These are phyloP conservation scores for Pterophyllum scalare DNA, from an alignment of 2,113 vertebrate genomes.

Conservation along the genomic window DNA sequence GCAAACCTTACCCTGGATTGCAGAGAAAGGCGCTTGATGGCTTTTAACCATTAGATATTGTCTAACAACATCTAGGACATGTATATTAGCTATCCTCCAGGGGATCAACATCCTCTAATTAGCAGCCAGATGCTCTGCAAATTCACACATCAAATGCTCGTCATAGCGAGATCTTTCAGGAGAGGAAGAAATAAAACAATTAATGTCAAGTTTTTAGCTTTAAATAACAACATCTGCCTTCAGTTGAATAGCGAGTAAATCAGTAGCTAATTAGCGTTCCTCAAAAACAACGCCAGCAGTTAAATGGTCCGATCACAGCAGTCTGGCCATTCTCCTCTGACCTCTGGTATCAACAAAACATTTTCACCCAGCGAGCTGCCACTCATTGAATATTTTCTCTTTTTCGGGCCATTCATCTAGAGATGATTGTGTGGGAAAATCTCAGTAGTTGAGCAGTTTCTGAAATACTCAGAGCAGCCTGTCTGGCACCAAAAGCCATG, in stretches of 20 bases:
- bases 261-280: neutral
- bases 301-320: neutral
- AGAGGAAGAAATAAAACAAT: neutral
- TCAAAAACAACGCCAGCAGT: neutral
- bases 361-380: neutral
- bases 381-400: neutral
- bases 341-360: neutral
- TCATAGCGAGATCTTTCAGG: neutral
- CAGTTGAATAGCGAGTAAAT: neutral
- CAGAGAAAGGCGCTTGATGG: constrained; percentile 13
- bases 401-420: neutral
- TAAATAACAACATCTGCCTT: neutral
- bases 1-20: neutral
- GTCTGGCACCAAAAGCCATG: neutral
- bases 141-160: constrained; percentile 1
- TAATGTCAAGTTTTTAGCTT: neutral
- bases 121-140: neutral
- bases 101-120: constrained; percentile 24
- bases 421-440: neutral
- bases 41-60: constrained; percentile 5
- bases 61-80: neutral
- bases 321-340: neutral
- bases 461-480: neutral
- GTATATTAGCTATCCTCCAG: constrained; percentile 5
- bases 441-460: neutral